Percentiles rank a stretch among this genome's conserved stretches.
Evolutionary conservation across 2,797 vertebrate species (phyloP).

Genomic region (Urosaurus nigricauda): DNA sequence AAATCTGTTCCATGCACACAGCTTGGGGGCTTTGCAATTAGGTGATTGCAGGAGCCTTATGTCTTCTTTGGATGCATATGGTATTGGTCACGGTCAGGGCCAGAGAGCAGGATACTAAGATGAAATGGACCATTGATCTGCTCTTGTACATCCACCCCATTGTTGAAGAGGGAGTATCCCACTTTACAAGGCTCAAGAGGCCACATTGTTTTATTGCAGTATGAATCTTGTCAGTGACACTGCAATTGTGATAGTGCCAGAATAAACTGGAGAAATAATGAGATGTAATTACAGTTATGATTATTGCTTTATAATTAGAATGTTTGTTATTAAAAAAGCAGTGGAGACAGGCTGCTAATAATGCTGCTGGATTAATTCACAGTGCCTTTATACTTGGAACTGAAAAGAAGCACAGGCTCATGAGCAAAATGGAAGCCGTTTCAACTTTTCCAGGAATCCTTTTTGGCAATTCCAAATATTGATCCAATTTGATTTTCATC

Average conservation of each 20-base stretch:
- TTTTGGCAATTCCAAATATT: background rate
- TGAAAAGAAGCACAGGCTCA: conserved; percentile 21
- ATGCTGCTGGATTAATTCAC: conserved; percentile 17
- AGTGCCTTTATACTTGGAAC: background rate
- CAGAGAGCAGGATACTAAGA: background rate
- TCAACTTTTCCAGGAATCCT: background rate
- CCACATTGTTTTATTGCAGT: background rate
- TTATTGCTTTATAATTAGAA: conserved; percentile 46
- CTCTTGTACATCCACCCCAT: background rate
- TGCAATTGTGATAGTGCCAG: conserved; percentile 21
- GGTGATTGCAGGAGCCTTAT: conserved; percentile 20
- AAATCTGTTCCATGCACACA: conserved; percentile 38
- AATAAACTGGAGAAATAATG: conserved; percentile 46
- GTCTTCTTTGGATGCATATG: conserved; percentile 22
- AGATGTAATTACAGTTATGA: conserved; percentile 44
- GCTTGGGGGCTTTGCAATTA: conserved; percentile 28
- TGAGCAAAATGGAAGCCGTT: background rate
- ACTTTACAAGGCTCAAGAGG: background rate
- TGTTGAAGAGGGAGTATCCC: background rate
- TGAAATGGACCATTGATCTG: conserved; percentile 20
- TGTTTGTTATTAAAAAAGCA: conserved; percentile 49
- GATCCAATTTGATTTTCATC: background rate
- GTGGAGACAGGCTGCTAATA: conserved; percentile 20
- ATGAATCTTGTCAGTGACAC: conserved; percentile 31
- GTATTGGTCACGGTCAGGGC: background rate